These are phyloP conservation scores for Peromyscus maniculatus DNA, from an alignment of 2,113 vertebrate species.

Conservation along the genomic window DNA sequence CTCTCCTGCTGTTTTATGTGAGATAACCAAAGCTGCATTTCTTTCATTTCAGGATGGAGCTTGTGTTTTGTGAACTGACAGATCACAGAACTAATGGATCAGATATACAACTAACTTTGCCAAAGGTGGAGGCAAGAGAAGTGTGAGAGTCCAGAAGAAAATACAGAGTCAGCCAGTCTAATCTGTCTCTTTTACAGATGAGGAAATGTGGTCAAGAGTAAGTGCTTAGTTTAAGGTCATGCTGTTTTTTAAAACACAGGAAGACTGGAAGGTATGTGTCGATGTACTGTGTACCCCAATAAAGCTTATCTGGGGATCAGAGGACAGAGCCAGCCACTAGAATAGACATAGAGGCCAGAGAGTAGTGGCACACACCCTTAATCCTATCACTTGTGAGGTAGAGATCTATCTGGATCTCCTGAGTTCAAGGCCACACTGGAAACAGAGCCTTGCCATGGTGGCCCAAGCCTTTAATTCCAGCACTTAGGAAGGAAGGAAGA, in stretches of 20 bases:
- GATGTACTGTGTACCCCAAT: too few relatives aligned
- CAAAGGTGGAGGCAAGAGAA: background rate
- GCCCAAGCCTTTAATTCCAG: too few relatives aligned
- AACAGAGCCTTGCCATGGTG: too few relatives aligned
- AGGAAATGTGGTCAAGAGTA: background rate
- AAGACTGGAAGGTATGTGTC: background rate
- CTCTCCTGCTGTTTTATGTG: background rate
- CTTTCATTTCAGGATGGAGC: background rate
- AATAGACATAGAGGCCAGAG: too few relatives aligned
- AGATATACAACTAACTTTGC: background rate
- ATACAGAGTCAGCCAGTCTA: background rate
- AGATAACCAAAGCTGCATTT: background rate
- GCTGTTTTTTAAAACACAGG: background rate
- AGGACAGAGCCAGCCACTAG: too few relatives aligned
- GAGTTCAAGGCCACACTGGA: too few relatives aligned
- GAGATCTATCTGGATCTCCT: too few relatives aligned
- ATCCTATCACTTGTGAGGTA: too few relatives aligned
- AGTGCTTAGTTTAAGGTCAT: constrained; percentile 8
- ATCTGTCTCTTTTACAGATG: background rate
- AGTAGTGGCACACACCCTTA: too few relatives aligned
- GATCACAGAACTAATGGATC: too few relatives aligned
- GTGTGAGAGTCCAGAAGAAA: background rate
- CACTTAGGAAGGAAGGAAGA: too few relatives aligned
- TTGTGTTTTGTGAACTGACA: background rate
- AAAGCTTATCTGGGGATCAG: too few relatives aligned